phyloP scores from a whole-genome alignment of 2,113 vertebrate genomes.

The Brachyhypopomus occidentalis region DNA sequence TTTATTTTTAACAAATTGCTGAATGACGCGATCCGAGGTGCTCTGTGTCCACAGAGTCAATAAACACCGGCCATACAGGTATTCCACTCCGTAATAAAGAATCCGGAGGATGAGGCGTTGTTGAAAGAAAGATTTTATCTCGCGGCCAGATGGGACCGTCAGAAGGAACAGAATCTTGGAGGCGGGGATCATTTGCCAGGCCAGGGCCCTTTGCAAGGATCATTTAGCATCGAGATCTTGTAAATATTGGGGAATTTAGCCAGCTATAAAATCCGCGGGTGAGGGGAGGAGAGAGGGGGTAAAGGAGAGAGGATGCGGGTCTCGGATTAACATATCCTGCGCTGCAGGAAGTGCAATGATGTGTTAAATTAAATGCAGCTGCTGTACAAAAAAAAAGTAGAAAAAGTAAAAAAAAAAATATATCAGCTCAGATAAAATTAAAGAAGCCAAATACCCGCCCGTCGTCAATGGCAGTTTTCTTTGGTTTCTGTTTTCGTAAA shows the following conservation, averaged over 20 bases:
- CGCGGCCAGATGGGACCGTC: slow-evolving; percentile 70
- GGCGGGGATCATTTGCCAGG: slow-evolving; percentile 55
- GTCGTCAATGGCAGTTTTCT: slow-evolving; percentile 2
- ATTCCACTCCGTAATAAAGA: slow-evolving; percentile 52
- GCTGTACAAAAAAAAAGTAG: slow-evolving; percentile 44
- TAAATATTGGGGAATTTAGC: slow-evolving; percentile 77
- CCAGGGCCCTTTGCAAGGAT: slow-evolving; percentile 67
- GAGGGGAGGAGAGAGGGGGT: slow-evolving; percentile 52
- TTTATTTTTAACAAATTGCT: slow-evolving; percentile 35
- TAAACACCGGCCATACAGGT: slow-evolving; percentile 53
- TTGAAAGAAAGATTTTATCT: slow-evolving; percentile 67
- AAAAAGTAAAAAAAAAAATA: slow-evolving; percentile 62
- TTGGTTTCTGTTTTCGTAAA: not conserved
- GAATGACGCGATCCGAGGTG: slow-evolving; percentile 44
- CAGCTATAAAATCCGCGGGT: slow-evolving; percentile 62
- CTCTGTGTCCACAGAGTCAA: slow-evolving; percentile 51
- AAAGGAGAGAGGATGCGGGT: slow-evolving; percentile 53
- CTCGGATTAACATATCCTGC: slow-evolving; percentile 76
- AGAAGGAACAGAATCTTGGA: slow-evolving; percentile 60
- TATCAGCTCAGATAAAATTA: slow-evolving; percentile 58
- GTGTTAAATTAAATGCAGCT: slow-evolving; percentile 84
- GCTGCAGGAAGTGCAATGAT: slow-evolving; percentile 81
- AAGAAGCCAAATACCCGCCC: slow-evolving; percentile 32
- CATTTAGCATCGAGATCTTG: slow-evolving; percentile 77
- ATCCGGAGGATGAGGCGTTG: slow-evolving; percentile 66